Evolutionary conservation across 2,797 vertebrate genomes (phyloP).

Genomic region (Urocyon cinereoargenteus): DNA sequence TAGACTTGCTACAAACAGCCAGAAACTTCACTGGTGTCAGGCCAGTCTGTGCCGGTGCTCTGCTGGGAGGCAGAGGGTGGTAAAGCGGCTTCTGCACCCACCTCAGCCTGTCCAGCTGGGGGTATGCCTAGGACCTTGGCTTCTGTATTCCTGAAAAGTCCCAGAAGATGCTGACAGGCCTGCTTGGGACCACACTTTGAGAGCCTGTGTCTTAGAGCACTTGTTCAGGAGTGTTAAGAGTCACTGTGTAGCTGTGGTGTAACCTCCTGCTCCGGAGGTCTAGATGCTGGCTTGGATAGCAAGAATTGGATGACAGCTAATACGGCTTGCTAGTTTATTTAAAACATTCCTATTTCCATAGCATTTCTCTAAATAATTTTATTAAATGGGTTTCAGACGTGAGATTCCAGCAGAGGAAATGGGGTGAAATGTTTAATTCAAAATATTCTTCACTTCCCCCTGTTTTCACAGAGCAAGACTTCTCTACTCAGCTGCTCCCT

Average conservation of each 20-base stretch:
- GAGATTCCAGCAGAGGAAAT: neutral
- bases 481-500: neutral
- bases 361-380: neutral
- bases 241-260: no score
- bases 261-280: fast-evolving
- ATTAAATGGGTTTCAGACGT: neutral
- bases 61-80: fast-evolving
- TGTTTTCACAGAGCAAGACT: neutral
- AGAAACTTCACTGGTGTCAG: neutral
- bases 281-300: fast-evolving
- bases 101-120: neutral
- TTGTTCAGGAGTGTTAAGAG: fast-evolving
- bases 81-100: no score
- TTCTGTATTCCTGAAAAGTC: neutral
- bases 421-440: fast-evolving
- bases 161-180: neutral
- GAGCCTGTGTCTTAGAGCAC: fast-evolving
- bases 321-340: neutral
- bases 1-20: no score
- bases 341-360: neutral
- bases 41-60: neutral
- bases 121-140: neutral
- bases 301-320: neutral
- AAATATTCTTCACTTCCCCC: fast-evolving
- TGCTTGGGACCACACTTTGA: neutral